Evolutionary conservation across 1,140 invertebrate species (phyloP).

Genomic region (Leptinotarsa undecemlineata): DNA sequence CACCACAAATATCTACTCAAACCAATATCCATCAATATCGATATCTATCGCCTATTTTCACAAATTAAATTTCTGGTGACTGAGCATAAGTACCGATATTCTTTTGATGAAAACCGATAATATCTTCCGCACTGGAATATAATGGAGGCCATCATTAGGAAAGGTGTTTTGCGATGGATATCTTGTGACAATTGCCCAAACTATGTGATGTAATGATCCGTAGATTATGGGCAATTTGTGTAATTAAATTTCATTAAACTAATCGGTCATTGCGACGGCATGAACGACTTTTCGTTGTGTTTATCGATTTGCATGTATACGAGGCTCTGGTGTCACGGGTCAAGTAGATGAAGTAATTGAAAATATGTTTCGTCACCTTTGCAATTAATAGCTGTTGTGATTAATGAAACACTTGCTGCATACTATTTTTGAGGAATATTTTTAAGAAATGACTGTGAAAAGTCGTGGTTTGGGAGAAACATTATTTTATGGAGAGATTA

Average conservation of each 20-base stretch:
- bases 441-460: too few species aligned
- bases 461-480: too few species aligned
- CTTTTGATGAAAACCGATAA: slow-evolving; percentile 6
- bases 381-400: not conserved
- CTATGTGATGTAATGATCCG: slow-evolving; percentile 21
- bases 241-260: slow-evolving; percentile 28
- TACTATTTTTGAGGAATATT: not conserved
- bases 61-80: not conserved
- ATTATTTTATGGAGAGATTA: too few species aligned
- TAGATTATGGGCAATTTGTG: slow-evolving; percentile 30
- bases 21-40: too few species aligned
- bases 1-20: too few species aligned
- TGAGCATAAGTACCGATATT: not conserved
- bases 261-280: not conserved
- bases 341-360: not conserved
- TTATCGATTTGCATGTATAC: slow-evolving; percentile 2
- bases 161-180: slow-evolving; percentile 38
- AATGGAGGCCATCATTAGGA: slow-evolving; percentile 5
- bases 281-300: not conserved
- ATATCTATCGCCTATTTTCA: not conserved
- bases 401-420: not conserved
- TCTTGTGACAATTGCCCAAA: slow-evolving; percentile 35
- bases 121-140: not conserved
- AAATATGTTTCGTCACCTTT: not conserved
- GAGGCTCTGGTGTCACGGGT: not conserved